These are phyloP conservation scores for Girardinus metallicus DNA, from an alignment of 2,797 vertebrate species.

Conservation along the genomic window DNA sequence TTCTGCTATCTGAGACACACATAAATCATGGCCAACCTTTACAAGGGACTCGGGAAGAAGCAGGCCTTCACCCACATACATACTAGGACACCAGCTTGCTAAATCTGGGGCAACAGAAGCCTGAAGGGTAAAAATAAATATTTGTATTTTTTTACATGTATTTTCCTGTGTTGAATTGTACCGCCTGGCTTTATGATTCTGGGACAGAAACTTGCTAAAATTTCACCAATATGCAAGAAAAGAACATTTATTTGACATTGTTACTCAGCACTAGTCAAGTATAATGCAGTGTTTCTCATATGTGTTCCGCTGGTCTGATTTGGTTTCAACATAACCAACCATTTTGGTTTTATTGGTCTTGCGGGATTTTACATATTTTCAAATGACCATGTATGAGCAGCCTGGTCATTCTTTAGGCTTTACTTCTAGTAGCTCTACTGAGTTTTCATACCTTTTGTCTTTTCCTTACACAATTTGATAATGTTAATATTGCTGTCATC, in stretches of 20 bases:
- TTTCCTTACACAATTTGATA: background rate
- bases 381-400: background rate
- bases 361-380: background rate
- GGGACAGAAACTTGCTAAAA: background rate
- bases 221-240: background rate
- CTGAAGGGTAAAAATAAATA: conserved; percentile 15
- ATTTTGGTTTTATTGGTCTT: background rate
- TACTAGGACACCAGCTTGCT: conserved; percentile 17
- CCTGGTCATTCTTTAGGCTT: background rate
- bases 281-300: background rate
- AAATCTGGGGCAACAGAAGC: conserved; percentile 55
- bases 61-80: conserved; percentile 24
- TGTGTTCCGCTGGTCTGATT: background rate
- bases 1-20: conserved; percentile 57
- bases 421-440: background rate
- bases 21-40: conserved; percentile 68
- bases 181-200: background rate
- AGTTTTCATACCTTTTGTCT: background rate
- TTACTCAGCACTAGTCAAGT: background rate
- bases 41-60: conserved; percentile 26
- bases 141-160: conserved; percentile 1
- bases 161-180: conserved; percentile 2
- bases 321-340: background rate
- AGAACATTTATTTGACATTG: background rate
- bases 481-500: background rate